Percentiles rank a stretch among this genome's conserved stretches.
Conservation (phyloP, 2,888 invertebrate genomes). For the Cheilosia grossa region DNA sequence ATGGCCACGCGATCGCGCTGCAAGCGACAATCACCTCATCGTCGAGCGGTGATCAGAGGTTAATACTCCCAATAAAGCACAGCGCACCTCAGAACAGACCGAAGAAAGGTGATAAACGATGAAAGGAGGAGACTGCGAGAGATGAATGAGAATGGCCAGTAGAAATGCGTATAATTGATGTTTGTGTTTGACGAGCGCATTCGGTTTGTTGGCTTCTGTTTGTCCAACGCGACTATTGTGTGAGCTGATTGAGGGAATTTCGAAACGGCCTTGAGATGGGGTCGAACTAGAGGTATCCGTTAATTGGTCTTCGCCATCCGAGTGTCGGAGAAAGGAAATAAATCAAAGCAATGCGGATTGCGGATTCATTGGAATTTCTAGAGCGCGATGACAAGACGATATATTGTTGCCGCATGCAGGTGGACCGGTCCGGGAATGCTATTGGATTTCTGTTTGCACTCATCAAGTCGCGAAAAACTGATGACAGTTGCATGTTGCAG, state of each 20-base stretch:
- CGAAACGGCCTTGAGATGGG: conserved; percentile 67
- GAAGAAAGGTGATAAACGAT: conserved; percentile 64
- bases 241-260: conserved; percentile 22
- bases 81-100: conserved; percentile 3
- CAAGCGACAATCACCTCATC: conserved; percentile 46
- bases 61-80: conserved; percentile 63
- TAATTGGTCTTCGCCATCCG: conserved; percentile 6
- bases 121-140: conserved; percentile 33
- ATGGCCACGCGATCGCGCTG: conserved; percentile 60
- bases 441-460: background rate
- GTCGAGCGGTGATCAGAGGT: conserved; percentile 47
- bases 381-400: conserved; percentile 1
- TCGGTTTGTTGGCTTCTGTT: conserved; percentile 17
- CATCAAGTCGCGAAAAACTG: background rate
- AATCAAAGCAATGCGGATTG: background rate
- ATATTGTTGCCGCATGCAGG: background rate
- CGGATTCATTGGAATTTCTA: background rate
- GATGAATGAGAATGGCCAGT: conserved; percentile 13
- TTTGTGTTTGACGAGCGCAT: conserved; percentile 32
- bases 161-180: conserved; percentile 35
- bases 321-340: background rate
- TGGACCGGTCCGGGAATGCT: background rate
- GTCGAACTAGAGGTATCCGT: conserved; percentile 43
- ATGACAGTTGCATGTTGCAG: background rate
- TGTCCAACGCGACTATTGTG: conserved; percentile 4